Evolutionary conservation across 2,113 vertebrate genomes (phyloP), one percentile per base, ranked within the genome.

Genomic region (Notothenia coriiceps): DNA sequence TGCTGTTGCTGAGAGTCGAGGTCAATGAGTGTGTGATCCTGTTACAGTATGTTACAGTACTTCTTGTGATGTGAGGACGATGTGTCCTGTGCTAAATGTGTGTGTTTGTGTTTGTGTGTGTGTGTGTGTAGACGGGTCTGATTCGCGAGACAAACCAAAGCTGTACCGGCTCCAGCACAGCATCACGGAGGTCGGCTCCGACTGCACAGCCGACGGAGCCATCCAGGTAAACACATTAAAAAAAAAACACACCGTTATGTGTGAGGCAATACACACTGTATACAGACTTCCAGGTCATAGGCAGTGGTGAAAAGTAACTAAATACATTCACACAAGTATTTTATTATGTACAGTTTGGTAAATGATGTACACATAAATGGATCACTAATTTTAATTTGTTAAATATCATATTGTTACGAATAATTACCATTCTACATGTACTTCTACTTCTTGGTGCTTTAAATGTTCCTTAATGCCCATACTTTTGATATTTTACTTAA

Each of bases 71-170:
- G 20, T 17, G 51, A 35, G 46, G 43, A 25, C 44, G 5, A 1
- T 8, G 13, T 29, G 20, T 50, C 3, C 49, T 1, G 10, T 67
- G 61, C 69, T 91, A 67, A 89, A n/a, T 33, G 25, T 54, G 50
- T 7, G 2, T 33, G 10, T 20, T 51, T 52, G 2, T 13, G 18
- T 76, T 7, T 81, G 40, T 64, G 47, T 77, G 44, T 73, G 40
- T 67, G 60, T 79, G 71, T 56, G 51, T 83, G 0, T 90, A 99
- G 98, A 99, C 74, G 98, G 98, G 2, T 99, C 98, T 10, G 98
- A 99, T 93, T 99, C 98, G 35, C 95, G 98, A 88, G 98, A 99
- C 90, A 99, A 99, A 90, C 98, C 98, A 83, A 99, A 99, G 93
- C 96, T 99, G 13, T 99, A 99, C 91, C 95, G 98, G 80, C 96